A percentile compares a stretch with the other conserved stretches of the same genome.
Evolutionary conservation across 2,113 vertebrate species (phyloP).

Genomic region (Eulemur rufifrons): DNA sequence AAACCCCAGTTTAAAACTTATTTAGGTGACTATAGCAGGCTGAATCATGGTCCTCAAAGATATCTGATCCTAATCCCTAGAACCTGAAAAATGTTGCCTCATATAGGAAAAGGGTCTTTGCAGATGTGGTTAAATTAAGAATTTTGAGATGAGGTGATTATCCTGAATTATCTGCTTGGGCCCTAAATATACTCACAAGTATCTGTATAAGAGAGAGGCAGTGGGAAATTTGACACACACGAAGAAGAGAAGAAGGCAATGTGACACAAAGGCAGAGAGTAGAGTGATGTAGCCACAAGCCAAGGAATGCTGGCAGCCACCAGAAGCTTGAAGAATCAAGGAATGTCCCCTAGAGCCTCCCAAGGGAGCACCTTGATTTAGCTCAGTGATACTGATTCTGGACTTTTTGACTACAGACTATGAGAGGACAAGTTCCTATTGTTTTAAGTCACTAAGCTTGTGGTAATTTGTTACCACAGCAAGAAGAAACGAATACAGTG

Average conservation of each 20-base stretch:
- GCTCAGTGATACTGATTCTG: not conserved
- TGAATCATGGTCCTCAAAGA: not conserved
- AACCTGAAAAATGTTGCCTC: not conserved
- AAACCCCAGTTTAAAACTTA: constrained; percentile 2
- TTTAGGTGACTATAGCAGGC: not conserved
- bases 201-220: not conserved
- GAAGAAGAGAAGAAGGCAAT: not conserved
- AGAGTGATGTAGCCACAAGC: not conserved
- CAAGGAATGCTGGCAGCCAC: not conserved
- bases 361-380: not conserved
- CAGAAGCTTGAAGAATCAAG: not conserved
- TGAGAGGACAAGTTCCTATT: not conserved
- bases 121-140: not conserved
- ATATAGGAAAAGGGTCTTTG: not conserved
- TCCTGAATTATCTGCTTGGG: not conserved
- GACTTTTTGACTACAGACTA: not conserved
- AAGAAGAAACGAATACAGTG: not conserved
- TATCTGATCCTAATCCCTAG: not conserved
- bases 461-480: not conserved
- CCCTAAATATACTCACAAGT: not conserved
- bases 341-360: no score
- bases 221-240: not conserved
- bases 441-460: not conserved
- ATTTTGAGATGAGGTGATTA: not conserved
- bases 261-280: not conserved